Evolutionary conservation across 2,113 vertebrate species (phyloP), one percentile per base, ranked within the genome.

Genomic region (Eubucco bourcierii): DNA sequence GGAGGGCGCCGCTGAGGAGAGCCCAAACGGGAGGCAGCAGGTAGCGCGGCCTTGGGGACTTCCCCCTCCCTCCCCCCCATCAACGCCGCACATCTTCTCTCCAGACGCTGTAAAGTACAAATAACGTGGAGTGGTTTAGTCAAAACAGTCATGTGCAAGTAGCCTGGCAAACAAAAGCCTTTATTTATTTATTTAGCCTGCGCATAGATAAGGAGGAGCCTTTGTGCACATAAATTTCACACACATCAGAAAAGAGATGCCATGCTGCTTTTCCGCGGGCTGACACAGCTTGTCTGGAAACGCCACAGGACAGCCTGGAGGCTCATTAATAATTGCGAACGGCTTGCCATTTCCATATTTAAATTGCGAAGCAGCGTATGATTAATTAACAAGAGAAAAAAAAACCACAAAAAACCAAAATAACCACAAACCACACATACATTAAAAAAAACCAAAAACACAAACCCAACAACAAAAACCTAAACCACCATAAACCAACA

Each of bases 161-260:
- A 92, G 96, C 97, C 95, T 80, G 95, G 97, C 56, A 28, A 97
- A 98, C 98, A 98, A 98, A 98, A 98, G 96, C 94, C 95, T 97
- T 98, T 98, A 98, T 98, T 98, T 98, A 97, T 98, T 97, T 97
- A 89, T 97, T 84, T 84, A 47, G 82, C 85, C 56, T 18, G 90
- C 87, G 91, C 95, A 60, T 41, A 61, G 88, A 72, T 71, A 65
- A 95, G 94, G 93, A 93, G 95, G 95, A 90, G 94, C 50, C 59
- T 80, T 96, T 97, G 97, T 98, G 98, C 97, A 95, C 95, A 97
- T 96, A 19, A 98, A 94, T 93, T 96, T 94, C 95, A 91, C 90
- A 83, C 80, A 39, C 94, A 88, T 82, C 77, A 91, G 85, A 96
- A 98, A 97, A 96, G 97, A 96, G 98, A 97, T 97, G 97, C 97